Conservation (phyloP, 2,888 invertebrate genomes). For the Coleophora deauratella region DNA sequence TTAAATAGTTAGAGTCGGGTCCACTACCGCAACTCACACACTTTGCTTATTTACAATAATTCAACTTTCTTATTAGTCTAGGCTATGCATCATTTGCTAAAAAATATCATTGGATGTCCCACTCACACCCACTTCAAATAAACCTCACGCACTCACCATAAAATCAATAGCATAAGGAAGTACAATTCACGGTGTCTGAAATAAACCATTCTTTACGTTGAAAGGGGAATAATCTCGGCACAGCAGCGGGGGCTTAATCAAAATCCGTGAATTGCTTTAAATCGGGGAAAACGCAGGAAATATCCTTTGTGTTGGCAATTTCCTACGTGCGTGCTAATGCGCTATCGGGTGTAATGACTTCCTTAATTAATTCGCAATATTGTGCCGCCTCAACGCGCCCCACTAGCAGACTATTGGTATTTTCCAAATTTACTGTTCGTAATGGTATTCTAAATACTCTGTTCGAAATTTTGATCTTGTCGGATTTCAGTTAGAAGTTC, state of each 20-base stretch:
- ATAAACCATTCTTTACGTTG: conserved; percentile 72
- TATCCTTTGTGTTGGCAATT: conserved; percentile 71
- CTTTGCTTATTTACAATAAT: too few species aligned
- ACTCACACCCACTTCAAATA: neutral
- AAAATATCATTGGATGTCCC: too few species aligned
- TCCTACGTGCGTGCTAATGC: conserved; percentile 69
- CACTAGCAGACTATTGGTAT: neutral
- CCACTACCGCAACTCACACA: too few species aligned
- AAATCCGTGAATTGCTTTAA: conserved; percentile 74
- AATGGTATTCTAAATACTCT: too few species aligned
- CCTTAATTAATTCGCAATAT: conserved; percentile 72
- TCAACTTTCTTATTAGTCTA: too few species aligned
- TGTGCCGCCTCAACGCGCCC: conserved; percentile 15
- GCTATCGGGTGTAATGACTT: conserved; percentile 72
- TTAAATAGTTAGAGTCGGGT: too few species aligned
- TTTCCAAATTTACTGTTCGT: too few species aligned
- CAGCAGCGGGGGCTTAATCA: conserved; percentile 72
- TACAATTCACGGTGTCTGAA: conserved; percentile 71
- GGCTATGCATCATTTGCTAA: too few species aligned
- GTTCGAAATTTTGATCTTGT: too few species aligned
- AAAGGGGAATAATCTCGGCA: conserved; percentile 71
- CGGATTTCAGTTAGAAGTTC: too few species aligned
- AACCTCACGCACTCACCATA: conserved; percentile 18
- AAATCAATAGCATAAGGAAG: conserved; percentile 66
- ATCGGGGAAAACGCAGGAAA: conserved; percentile 73